Percentiles rank a stretch among this genome's conserved stretches.
Evolutionary conservation across 1,140 invertebrate species (phyloP).

Genomic region (Temnothorax nylanderi): DNA sequence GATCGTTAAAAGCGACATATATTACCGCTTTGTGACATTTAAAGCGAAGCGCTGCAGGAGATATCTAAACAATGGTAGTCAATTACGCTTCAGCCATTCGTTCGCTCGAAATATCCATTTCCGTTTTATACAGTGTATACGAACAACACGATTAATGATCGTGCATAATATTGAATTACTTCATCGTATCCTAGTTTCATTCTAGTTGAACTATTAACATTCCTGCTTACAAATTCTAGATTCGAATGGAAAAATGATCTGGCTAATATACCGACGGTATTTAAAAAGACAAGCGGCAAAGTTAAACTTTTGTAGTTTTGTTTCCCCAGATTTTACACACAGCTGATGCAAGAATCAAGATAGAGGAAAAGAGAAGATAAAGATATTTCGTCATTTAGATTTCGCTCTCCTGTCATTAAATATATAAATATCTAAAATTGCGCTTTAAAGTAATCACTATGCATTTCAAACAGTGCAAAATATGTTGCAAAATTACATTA

Average conservation of each 20-base stretch:
- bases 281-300: background rate
- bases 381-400: background rate
- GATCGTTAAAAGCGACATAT: constrained; percentile 43
- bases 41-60: constrained; percentile 24
- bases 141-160: constrained; percentile 50
- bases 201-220: constrained; percentile 8
- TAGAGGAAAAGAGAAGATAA: background rate
- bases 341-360: background rate
- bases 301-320: background rate
- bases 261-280: background rate
- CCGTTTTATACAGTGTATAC: constrained; percentile 31
- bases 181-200: constrained; percentile 28
- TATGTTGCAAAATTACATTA: background rate
- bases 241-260: background rate
- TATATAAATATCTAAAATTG: background rate
- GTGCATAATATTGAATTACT: constrained; percentile 55
- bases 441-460: background rate
- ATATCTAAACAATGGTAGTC: constrained; percentile 59
- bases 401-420: background rate
- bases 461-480: background rate
- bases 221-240: constrained; percentile 3
- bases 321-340: background rate
- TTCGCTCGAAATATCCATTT: constrained; percentile 51
- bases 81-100: constrained; percentile 39
- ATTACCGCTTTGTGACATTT: constrained; percentile 33